Evolutionary conservation across 2,113 vertebrate genomes (phyloP).

Genomic region (Clarias gariepinus): DNA sequence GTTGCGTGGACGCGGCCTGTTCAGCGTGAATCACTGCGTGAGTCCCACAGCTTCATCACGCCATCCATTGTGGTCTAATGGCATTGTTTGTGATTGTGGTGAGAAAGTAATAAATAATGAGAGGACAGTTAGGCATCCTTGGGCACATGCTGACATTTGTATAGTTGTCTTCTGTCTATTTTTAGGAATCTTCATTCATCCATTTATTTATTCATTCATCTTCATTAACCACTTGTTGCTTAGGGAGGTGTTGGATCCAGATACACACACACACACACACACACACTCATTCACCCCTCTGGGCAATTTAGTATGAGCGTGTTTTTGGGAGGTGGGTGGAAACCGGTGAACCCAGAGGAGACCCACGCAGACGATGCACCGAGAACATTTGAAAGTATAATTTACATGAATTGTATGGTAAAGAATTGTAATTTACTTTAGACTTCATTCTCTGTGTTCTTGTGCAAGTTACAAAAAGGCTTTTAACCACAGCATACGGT

Average conservation of each 20-base stretch:
- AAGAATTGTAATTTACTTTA: slow-evolving; percentile 5
- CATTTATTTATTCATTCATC: background rate
- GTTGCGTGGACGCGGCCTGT: slow-evolving; percentile 53
- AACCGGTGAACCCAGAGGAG: background rate
- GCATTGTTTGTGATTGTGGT: slow-evolving; percentile 66
- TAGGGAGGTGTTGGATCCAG: background rate
- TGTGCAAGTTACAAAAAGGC: slow-evolving; percentile 13
- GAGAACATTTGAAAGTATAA: background rate
- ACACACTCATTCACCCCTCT: background rate
- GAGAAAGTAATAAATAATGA: slow-evolving; percentile 65
- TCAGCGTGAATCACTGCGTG: slow-evolving; percentile 63
- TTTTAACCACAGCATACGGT: slow-evolving; percentile 34
- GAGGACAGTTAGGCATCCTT: slow-evolving; percentile 17
- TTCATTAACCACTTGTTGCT: background rate
- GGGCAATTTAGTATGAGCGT: background rate
- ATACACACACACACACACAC: background rate
- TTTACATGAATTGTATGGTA: slow-evolving; percentile 2
- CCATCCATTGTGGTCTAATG: slow-evolving; percentile 67
- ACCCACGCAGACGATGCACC: background rate
- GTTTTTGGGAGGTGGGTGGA: background rate
- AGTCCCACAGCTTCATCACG: slow-evolving; percentile 58
- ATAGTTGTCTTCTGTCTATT: background rate
- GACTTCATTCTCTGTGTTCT: background rate
- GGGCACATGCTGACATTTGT: slow-evolving; percentile 27
- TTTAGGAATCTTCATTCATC: background rate